These are phyloP conservation scores for Chymomyza procnemis DNA, from an alignment of 2,888 invertebrate genomes.

Conservation along the genomic window DNA sequence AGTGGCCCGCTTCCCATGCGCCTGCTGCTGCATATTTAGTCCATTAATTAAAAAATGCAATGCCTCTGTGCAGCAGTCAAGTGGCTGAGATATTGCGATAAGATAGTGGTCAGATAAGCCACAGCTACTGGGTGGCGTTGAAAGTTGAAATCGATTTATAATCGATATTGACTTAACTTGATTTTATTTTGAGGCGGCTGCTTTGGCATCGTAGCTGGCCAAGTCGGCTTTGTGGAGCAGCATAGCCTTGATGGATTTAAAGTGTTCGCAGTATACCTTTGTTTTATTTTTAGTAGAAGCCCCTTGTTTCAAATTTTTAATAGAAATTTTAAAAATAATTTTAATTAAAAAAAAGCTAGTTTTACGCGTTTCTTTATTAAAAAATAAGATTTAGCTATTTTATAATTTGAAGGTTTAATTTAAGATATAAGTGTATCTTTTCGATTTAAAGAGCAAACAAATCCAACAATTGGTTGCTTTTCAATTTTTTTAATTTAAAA, in stretches of 20 bases:
- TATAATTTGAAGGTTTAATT: no score
- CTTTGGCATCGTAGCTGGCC: neutral
- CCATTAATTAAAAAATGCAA: conserved; percentile 44
- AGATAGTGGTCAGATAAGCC: conserved; percentile 39
- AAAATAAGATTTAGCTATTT: no score
- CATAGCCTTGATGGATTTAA: neutral
- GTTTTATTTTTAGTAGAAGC: no score
- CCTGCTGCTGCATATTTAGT: conserved; percentile 44
- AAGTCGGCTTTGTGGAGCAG: neutral
- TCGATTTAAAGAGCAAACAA: no score
- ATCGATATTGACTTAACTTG: conserved; percentile 15
- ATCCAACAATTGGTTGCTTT: no score
- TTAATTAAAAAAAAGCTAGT: no score
- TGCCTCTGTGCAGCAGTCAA: conserved; percentile 27
- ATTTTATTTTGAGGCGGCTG: neutral
- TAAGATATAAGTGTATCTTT: no score
- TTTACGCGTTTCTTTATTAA: no score
- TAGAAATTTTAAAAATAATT: no score
- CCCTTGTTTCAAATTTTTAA: no score
- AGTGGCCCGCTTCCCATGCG: conserved; percentile 3
- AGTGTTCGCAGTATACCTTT: no score
- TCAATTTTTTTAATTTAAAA: no score
- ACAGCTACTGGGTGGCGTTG: conserved; percentile 41
- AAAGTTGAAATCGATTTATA: conserved; percentile 7
- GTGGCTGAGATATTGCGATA: conserved; percentile 48